Base-by-base conservation (phyloP, 2,113 vertebrate species). In the Melanotaenia duboulayi region DNA sequence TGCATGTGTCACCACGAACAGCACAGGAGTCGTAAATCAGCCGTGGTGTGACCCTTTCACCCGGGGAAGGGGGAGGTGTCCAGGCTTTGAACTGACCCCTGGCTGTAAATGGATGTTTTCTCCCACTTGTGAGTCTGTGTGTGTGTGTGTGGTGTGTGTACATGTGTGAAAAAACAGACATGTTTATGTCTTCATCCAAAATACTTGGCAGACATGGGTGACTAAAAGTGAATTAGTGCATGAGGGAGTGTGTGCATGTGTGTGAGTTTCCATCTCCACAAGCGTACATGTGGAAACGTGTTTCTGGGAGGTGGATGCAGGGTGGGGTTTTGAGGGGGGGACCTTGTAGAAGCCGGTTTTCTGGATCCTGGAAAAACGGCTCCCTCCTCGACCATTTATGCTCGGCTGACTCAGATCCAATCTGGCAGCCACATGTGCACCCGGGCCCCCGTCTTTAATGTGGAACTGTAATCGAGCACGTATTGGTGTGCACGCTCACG, bases 341-440 rank as follows among this genome's bases (percentile, higher is more conserved):
- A 59, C 66, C 71, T 77, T 57, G 73, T 71, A 50, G 78, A 70
- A 82, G 83, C 66, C 62, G 46, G 79, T 84, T 89, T 89, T 84
- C 72, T 80, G 39, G 13, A 73, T 72, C 65, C 69, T 20, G 76
- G 61, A 90, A 70, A 87, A 89, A 84, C 54, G 16, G 46, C 80
- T 89, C 84, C 79, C 86, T 69, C 54, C 62, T 61, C 46, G 37
- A 40, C 58, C 50, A 39, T 82, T 86, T 76, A 77, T 82, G 62
- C 65, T 85, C 32, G 32, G 5, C 32, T 35, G 32, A 35, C 1
- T 35, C 32, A 9, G 4, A 35, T 83, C 80, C 82, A 88, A 87
- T 89, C 76, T 91, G 90, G 86, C 86, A 82, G 63, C 88, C 91
- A 91, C 89, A 90, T 92, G 89, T 88, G 79, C 76, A 54, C 28